These are phyloP conservation scores for Heliornis fulica DNA, from an alignment of 2,113 vertebrate genomes.

Conservation along the genomic window DNA sequence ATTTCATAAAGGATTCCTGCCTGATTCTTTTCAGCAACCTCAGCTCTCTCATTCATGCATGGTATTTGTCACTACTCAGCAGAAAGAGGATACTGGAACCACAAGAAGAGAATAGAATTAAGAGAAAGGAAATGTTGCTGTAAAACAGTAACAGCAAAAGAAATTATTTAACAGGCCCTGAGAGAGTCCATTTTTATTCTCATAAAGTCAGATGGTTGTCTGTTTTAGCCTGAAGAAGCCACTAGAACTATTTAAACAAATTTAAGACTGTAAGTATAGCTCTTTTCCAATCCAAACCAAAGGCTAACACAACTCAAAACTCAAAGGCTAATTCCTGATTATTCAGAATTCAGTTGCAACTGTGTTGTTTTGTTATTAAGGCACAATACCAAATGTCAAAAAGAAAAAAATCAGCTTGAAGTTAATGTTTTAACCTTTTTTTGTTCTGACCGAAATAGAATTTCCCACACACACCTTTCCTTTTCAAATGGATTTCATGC, in stretches of 20 bases:
- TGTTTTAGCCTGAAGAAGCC: neutral
- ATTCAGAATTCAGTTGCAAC: neutral
- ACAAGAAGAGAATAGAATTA: neutral
- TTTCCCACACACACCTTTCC: neutral
- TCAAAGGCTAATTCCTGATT: neutral
- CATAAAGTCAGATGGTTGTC: neutral
- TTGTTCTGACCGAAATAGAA: neutral
- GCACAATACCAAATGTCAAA: constrained; percentile 26
- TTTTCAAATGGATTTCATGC: neutral
- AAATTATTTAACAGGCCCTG: neutral
- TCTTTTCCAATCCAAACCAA: neutral
- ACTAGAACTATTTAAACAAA: neutral
- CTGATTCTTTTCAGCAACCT: neutral
- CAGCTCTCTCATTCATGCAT: neutral
- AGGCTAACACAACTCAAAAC: neutral
- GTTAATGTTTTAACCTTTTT: constrained; percentile 35
- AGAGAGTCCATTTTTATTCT: neutral
- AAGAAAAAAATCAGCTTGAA: constrained; percentile 29
- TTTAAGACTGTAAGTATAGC: neutral
- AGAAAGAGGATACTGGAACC: neutral
- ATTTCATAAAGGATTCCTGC: neutral
- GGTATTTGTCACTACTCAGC: neutral
- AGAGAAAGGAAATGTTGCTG: neutral
- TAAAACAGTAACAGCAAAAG: neutral
- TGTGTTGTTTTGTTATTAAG: neutral